Percentiles rank a stretch among this genome's conserved stretches.
phyloP scores from a whole-genome alignment of 2,797 vertebrate genomes.

The Cetoscarus ocellatus region DNA sequence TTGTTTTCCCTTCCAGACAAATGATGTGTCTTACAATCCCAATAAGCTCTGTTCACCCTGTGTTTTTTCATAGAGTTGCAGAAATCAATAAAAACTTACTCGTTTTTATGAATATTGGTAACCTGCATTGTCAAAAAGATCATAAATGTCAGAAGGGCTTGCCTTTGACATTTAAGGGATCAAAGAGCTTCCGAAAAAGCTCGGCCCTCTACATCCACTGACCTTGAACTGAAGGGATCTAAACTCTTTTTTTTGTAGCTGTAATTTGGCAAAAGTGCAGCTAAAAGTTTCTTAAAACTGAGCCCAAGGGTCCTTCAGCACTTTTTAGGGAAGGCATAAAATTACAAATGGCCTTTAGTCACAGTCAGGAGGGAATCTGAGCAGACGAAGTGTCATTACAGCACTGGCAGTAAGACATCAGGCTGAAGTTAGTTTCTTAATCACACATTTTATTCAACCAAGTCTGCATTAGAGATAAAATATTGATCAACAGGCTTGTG shows the following conservation, averaged over 20 bases:
- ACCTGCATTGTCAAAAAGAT: neutral
- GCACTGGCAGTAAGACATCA: neutral
- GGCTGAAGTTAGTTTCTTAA: neutral
- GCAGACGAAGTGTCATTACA: neutral
- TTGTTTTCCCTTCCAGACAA: neutral
- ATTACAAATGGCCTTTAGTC: neutral
- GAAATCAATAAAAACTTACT: neutral
- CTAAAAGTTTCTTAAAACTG: neutral
- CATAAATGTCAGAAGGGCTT: neutral
- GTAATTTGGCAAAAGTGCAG: neutral
- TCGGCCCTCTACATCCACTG: slow-evolving; percentile 3
- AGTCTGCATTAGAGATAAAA: neutral
- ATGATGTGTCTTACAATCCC: slow-evolving; percentile 3
- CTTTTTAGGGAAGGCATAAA: neutral
- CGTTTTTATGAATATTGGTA: neutral
- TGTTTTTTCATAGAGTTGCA: neutral
- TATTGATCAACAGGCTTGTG: too few relatives aligned
- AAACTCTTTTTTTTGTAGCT: slow-evolving; percentile 1
- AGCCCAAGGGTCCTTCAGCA: neutral
- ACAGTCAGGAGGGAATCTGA: neutral
- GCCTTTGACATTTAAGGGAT: neutral
- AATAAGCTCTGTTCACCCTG: neutral
- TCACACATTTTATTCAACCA: neutral
- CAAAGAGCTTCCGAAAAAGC: neutral
- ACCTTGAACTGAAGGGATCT: slow-evolving; percentile 14